Percentiles rank a stretch among this genome's conserved stretches.
phyloP scores from a whole-genome alignment of 53 echinoderm and acorn worm species.

The Echinarachnius parma region DNA sequence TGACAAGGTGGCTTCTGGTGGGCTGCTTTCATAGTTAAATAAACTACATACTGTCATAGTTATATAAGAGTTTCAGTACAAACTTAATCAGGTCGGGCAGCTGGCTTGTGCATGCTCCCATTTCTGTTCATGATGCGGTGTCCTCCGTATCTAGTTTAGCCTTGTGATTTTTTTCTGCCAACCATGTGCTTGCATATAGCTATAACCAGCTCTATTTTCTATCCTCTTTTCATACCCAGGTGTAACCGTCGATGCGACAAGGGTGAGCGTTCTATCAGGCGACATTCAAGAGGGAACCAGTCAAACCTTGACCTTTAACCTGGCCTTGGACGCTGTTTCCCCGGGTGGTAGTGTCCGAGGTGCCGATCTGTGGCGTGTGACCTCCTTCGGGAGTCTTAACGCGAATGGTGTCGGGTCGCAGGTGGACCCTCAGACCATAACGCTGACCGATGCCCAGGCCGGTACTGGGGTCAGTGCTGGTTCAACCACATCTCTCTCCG shows the following conservation, averaged over 20 bases:
- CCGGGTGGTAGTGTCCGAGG: conserved; percentile 58
- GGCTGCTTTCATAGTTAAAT: no score
- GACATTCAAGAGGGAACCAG: conserved; percentile 26
- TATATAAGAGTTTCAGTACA: no score
- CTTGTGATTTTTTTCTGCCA: no score
- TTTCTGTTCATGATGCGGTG: no score
- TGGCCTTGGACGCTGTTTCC: conserved; percentile 21
- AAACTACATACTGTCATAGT: no score
- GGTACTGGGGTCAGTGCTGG: conserved; percentile 37
- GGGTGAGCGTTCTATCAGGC: conserved; percentile 3
- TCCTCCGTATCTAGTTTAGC: no score
- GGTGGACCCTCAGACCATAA: conserved; percentile 28
- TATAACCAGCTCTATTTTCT: no score
- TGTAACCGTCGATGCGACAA: not conserved
- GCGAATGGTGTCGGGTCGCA: conserved; percentile 44
- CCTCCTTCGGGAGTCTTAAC: conserved; percentile 41
- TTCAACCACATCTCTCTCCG: not conserved
- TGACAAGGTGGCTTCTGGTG: no score
- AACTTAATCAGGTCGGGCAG: no score
- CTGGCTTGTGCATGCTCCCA: no score
- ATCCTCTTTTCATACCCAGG: no score
- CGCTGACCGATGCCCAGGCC: conserved; percentile 38
- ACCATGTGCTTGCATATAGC: no score
- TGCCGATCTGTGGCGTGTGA: conserved; percentile 47
- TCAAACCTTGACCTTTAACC: conserved; percentile 30